phyloP scores from a whole-genome alignment of 2,113 vertebrate genomes.

The Pedionomus torquatus region DNA sequence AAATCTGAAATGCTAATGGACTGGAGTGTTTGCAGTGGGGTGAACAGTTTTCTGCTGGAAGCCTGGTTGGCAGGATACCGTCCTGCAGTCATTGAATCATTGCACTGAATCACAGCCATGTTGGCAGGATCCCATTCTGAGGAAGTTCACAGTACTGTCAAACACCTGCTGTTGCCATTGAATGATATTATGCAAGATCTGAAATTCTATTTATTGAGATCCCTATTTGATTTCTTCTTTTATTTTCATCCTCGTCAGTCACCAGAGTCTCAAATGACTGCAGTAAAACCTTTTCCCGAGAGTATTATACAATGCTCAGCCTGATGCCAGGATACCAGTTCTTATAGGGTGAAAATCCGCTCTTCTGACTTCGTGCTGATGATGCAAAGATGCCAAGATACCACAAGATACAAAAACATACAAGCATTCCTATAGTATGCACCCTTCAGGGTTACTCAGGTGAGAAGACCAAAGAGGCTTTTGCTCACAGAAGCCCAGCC shows the following conservation, averaged over 20 bases:
- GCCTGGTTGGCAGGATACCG: slow-evolving; percentile 69
- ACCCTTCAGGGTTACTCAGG: not conserved
- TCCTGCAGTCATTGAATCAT: slow-evolving; percentile 77
- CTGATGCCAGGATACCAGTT: not conserved
- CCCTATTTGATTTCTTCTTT: slow-evolving; percentile 60
- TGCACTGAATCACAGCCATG: slow-evolving; percentile 79
- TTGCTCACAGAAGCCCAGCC: not conserved
- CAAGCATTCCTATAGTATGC: not conserved
- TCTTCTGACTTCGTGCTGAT: not conserved
- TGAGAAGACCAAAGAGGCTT: not conserved
- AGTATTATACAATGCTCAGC: slow-evolving; percentile 17
- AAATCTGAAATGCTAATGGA: slow-evolving; percentile 74
- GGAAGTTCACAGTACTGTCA: slow-evolving; percentile 80
- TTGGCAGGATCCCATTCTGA: slow-evolving; percentile 80
- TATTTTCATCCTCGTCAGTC: not conserved
- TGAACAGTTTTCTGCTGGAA: slow-evolving; percentile 66
- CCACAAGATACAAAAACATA: not conserved
- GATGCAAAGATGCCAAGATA: not conserved
- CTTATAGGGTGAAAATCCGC: not conserved
- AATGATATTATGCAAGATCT: slow-evolving; percentile 79
- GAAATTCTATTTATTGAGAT: slow-evolving; percentile 78
- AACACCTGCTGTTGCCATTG: slow-evolving; percentile 83
- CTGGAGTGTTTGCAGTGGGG: slow-evolving; percentile 58
- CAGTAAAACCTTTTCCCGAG: slow-evolving; percentile 42
- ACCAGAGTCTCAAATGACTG: slow-evolving; percentile 58